Evolutionary conservation across 2,888 invertebrate genomes (phyloP).

Genomic region (Endomychus coccineus): DNA sequence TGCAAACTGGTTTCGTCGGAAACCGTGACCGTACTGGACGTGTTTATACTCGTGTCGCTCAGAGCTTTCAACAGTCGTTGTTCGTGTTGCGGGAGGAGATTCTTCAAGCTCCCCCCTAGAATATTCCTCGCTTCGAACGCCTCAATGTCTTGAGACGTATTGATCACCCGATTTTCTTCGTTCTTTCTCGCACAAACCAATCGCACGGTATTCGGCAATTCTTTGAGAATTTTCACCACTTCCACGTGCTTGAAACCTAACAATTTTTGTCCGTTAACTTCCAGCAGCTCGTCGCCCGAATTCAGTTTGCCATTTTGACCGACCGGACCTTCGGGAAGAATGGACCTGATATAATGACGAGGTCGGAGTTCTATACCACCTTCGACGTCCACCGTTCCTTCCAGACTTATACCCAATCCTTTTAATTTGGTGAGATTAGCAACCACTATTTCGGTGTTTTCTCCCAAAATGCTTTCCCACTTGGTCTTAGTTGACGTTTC

Average conservation of each 20-base stretch:
- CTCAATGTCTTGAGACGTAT: constrained; percentile 64
- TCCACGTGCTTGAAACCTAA: constrained; percentile 93
- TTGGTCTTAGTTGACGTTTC: constrained; percentile 66
- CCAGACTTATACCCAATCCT: constrained; percentile 93
- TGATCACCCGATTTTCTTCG: constrained; percentile 59
- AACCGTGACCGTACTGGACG: constrained; percentile 75
- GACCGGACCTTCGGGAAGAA: constrained; percentile 93
- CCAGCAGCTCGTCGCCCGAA: constrained; percentile 92
- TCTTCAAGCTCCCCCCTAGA: constrained; percentile 79
- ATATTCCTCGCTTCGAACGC: constrained; percentile 73
- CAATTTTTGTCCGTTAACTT: constrained; percentile 89
- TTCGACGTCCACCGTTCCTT: constrained; percentile 98
- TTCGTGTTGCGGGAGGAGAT: constrained; percentile 52
- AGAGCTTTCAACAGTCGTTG: constrained; percentile 76
- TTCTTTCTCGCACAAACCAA: constrained; percentile 78
- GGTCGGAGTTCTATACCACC: constrained; percentile 93
- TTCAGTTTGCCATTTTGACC: constrained; percentile 83
- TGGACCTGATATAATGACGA: constrained; percentile 97
- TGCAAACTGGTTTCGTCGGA: constrained; percentile 58
- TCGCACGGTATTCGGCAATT: constrained; percentile 82
- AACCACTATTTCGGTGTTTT: constrained; percentile 77
- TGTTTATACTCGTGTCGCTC: constrained; percentile 88
- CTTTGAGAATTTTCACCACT: constrained; percentile 91
- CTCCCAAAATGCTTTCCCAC: constrained; percentile 74
- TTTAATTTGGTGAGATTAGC: constrained; percentile 88